Evolutionary conservation across 2,888 invertebrate species (phyloP).

Genomic region (Lacanobia wlatinum): DNA sequence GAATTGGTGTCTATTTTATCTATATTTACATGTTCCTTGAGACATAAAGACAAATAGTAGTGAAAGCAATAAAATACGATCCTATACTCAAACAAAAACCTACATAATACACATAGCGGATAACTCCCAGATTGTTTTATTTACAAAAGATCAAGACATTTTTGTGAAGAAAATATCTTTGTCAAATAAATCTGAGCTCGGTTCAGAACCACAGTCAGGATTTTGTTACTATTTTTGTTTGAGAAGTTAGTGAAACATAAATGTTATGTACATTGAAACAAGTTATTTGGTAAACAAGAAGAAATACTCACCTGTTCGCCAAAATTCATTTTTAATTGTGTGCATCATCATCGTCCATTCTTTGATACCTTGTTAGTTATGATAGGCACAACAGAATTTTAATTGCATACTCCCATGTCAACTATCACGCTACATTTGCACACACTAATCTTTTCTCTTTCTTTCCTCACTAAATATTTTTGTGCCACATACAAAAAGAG

Average conservation of each 20-base stretch:
- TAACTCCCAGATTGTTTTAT: conserved; percentile 43
- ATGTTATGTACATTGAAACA: conserved; percentile 7
- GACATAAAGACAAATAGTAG: conserved; percentile 39
- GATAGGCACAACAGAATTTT: background rate
- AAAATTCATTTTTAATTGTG: background rate
- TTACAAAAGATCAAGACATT: conserved; percentile 45
- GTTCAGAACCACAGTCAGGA: conserved; percentile 28
- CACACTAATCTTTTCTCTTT: background rate
- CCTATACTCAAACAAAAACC: conserved; percentile 31
- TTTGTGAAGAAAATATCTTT: conserved; percentile 39
- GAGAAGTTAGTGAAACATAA: conserved; percentile 39
- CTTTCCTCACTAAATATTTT: background rate
- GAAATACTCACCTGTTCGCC: background rate
- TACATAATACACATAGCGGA: conserved; percentile 20
- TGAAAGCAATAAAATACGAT: conserved; percentile 41
- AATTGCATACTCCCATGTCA: background rate
- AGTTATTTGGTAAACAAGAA: background rate
- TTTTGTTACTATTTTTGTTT: conserved; percentile 41
- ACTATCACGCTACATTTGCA: background rate
- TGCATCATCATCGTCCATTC: background rate
- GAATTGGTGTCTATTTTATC: background rate
- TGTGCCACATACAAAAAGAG: too few relatives aligned
- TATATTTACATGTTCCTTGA: conserved; percentile 27
- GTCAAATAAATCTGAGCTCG: conserved; percentile 35
- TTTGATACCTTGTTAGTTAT: background rate